Percentiles rank a stretch among this genome's conserved stretches.
These are phyloP conservation scores for Drosophila pandora DNA, from an alignment of 1,140 invertebrate species.

Conservation along the genomic window DNA sequence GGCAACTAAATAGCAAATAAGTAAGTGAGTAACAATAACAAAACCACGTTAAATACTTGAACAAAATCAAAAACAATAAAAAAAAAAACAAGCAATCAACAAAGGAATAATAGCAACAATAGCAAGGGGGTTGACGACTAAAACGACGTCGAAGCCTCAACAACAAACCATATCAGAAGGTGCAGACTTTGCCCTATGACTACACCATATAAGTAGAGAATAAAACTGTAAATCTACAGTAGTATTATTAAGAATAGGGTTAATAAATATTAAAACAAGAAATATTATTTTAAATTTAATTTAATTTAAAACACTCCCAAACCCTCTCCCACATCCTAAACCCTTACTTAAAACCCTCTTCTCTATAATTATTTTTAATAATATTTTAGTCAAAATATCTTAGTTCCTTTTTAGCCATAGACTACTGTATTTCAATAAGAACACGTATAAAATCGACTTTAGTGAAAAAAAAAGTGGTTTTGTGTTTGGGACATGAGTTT, in stretches of 20 bases:
- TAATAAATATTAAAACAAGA: background rate
- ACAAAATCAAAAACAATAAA: slow-evolving; percentile 44
- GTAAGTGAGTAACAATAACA: slow-evolving; percentile 23
- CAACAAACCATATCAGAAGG: slow-evolving; percentile 69
- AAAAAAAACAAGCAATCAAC: slow-evolving; percentile 25
- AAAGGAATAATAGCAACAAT: slow-evolving; percentile 29
- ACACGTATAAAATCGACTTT: slow-evolving; percentile 38
- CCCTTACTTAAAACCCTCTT: background rate
- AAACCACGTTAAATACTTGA: slow-evolving; percentile 43
- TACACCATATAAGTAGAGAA: slow-evolving; percentile 45
- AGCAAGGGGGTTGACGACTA: slow-evolving; percentile 14
- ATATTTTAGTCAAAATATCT: background rate
- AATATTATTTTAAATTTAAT: background rate
- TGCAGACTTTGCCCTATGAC: slow-evolving; percentile 79
- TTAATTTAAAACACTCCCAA: too few species aligned
- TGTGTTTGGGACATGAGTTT: slow-evolving; percentile 36
- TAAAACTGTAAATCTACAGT: slow-evolving; percentile 9
- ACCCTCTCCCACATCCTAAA: too few species aligned
- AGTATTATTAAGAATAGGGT: background rate
- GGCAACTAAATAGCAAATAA: slow-evolving; percentile 51
- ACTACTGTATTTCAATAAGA: slow-evolving; percentile 10
- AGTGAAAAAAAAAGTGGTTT: slow-evolving; percentile 31
- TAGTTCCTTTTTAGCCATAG: background rate
- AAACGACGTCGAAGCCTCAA: slow-evolving; percentile 28
- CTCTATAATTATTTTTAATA: background rate